A percentile compares a stretch with the other conserved stretches of the same genome.
Evolutionary conservation across 1,140 invertebrate species (phyloP).

Genomic region (Physella acuta): DNA sequence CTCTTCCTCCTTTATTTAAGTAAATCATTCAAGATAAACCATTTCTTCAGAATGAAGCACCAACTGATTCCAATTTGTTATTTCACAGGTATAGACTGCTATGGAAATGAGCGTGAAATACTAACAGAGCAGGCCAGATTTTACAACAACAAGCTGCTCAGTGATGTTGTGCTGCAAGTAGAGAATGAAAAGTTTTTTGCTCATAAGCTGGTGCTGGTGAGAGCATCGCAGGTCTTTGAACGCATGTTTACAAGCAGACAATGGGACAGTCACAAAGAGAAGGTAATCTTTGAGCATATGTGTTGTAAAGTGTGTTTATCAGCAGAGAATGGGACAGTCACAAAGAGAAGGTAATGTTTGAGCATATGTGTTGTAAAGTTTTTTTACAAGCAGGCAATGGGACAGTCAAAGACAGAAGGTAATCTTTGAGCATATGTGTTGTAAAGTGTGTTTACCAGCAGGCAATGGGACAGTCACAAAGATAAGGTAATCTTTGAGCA

Average conservation of each 20-base stretch:
- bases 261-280: conserved; percentile 46
- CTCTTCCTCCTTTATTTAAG: too few species aligned
- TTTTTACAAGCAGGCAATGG: conserved; percentile 59
- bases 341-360: conserved; percentile 20
- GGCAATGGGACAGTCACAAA: conserved; percentile 50
- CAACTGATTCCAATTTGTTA: too few species aligned
- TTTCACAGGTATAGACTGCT: conserved; percentile 57
- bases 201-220: conserved; percentile 59
- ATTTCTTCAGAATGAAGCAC: too few species aligned
- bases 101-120: conserved; percentile 59
- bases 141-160: conserved; percentile 58
- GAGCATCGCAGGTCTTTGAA: conserved; percentile 61
- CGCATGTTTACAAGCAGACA: conserved; percentile 58
- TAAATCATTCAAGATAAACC: too few species aligned
- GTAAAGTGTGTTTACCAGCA: conserved; percentile 60
- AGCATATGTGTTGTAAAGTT: conserved; percentile 62
- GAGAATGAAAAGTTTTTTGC: conserved; percentile 57
- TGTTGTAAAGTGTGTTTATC: conserved; percentile 62
- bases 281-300: conserved; percentile 53
- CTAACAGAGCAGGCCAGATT: conserved; percentile 59
- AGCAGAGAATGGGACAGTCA: conserved; percentile 52
- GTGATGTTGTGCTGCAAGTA: conserved; percentile 58
- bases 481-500: conserved; percentile 20
- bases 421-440: conserved; percentile 61
- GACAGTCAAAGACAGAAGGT: conserved; percentile 32